Percentiles rank a stretch among this genome's conserved stretches.
These are phyloP conservation scores for Vanessa atalanta DNA, from an alignment of 1,140 invertebrate species.

Conservation along the genomic window DNA sequence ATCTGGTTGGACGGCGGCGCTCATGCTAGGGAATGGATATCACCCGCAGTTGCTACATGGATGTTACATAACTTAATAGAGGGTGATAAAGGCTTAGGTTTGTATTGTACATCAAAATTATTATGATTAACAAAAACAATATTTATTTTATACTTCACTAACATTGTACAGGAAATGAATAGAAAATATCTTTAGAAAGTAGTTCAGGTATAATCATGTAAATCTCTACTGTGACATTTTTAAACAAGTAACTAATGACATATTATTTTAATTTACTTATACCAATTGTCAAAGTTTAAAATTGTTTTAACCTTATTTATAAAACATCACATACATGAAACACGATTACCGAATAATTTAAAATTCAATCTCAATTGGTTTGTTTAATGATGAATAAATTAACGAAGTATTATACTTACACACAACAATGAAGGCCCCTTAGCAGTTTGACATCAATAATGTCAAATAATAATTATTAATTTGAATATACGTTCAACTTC, in stretches of 20 bases:
- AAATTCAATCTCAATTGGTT: too few relatives aligned
- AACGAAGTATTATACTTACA: neutral
- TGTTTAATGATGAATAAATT: too few relatives aligned
- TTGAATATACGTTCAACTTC: neutral
- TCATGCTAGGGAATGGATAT: conserved; percentile 93
- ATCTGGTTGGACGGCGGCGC: conserved; percentile 86
- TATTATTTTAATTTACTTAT: too few relatives aligned
- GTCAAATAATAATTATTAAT: too few relatives aligned
- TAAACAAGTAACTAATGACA: neutral
- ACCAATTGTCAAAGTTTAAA: neutral
- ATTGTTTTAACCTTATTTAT: neutral
- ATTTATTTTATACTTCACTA: neutral
- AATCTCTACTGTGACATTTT: neutral
- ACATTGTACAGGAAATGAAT: neutral
- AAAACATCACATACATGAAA: too few relatives aligned
- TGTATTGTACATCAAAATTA: conserved; percentile 10
- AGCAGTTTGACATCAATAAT: too few relatives aligned
- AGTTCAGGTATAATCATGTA: conserved; percentile 9
- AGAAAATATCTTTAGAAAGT: conserved; percentile 14
- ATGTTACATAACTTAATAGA: conserved; percentile 88
- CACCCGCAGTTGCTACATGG: conserved; percentile 89
- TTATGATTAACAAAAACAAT: neutral
- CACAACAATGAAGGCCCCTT: too few relatives aligned
- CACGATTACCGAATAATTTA: too few relatives aligned
- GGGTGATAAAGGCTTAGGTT: conserved; percentile 81